Percentiles rank a stretch among this genome's conserved stretches.
Conservation (phyloP, 1,140 invertebrate genomes). For the Achatina immaculata region DNA sequence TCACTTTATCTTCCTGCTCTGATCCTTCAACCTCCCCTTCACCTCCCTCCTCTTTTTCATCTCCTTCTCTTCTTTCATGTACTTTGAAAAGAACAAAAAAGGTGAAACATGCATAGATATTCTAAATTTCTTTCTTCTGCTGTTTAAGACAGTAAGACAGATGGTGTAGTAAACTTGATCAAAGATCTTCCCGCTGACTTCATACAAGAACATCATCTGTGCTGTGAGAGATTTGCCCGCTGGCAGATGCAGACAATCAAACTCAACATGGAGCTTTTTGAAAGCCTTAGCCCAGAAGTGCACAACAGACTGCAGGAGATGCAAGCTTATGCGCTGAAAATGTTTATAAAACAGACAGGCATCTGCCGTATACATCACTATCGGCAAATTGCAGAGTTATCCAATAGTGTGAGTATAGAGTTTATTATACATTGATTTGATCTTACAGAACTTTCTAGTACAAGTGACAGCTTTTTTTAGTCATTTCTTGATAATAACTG, state of each 20-base stretch:
- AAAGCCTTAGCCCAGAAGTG: constrained; percentile 17
- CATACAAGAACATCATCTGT: constrained; percentile 78
- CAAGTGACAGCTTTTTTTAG: too few species aligned
- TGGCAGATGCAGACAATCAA: constrained; percentile 58
- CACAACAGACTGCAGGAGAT: constrained; percentile 17
- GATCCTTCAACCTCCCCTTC: too few species aligned
- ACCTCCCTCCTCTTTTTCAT: too few species aligned
- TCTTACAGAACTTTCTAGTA: too few species aligned
- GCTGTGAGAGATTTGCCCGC: constrained; percentile 63
- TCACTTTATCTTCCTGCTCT: too few species aligned
- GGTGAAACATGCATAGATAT: too few species aligned
- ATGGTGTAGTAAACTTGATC: neutral
- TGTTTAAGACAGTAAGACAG: neutral
- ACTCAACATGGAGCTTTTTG: constrained; percentile 53
- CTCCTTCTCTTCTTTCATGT: too few species aligned
- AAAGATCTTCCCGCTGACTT: constrained; percentile 78
- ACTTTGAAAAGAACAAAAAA: too few species aligned
- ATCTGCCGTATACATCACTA: neutral
- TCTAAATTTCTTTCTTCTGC: too few species aligned
- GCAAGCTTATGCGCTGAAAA: constrained; percentile 34
- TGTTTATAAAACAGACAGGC: neutral
- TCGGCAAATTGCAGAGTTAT: neutral
- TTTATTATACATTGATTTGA: too few species aligned
- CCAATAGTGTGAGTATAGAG: constrained; percentile 2
- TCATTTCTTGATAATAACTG: too few species aligned